These are phyloP conservation scores for Conus canariensis DNA, from an alignment of 2,888 invertebrate species.

Conservation along the genomic window DNA sequence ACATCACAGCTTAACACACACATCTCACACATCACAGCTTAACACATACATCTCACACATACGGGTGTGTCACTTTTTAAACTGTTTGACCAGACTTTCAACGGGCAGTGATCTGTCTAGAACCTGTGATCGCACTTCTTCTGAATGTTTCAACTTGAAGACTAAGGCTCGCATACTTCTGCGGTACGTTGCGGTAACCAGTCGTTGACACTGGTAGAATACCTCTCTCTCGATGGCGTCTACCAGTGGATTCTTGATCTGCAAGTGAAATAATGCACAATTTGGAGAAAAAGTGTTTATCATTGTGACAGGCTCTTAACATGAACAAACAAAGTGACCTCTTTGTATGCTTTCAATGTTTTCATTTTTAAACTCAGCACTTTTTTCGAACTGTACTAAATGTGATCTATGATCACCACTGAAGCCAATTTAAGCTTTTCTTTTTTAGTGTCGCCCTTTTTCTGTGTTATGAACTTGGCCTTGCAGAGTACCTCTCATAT, in stretches of 20 bases:
- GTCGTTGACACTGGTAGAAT: slow-evolving; percentile 62
- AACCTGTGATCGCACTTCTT: slow-evolving; percentile 62
- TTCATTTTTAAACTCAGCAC: no score
- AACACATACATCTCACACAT: neutral
- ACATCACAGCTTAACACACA: neutral
- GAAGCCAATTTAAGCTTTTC: no score
- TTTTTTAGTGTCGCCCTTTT: no score
- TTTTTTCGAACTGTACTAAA: no score
- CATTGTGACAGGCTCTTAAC: no score
- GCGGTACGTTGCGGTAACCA: slow-evolving; percentile 60
- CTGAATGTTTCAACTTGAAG: slow-evolving; percentile 67
- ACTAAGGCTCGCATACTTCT: slow-evolving; percentile 68
- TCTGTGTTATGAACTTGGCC: no score
- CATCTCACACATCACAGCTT: neutral
- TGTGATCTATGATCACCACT: no score
- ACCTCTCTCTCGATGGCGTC: slow-evolving; percentile 71
- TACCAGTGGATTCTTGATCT: slow-evolving; percentile 53
- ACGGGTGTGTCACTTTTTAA: slow-evolving; percentile 44
- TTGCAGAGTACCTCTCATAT: no score
- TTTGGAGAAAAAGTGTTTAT: neutral
- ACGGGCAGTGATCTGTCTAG: slow-evolving; percentile 61
- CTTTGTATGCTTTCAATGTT: no score
- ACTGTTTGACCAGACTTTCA: slow-evolving; percentile 63
- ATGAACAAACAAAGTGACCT: neutral
- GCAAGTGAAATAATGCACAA: neutral